phyloP scores from a whole-genome alignment of 2,888 invertebrate genomes.

The Parnassius apollo region DNA sequence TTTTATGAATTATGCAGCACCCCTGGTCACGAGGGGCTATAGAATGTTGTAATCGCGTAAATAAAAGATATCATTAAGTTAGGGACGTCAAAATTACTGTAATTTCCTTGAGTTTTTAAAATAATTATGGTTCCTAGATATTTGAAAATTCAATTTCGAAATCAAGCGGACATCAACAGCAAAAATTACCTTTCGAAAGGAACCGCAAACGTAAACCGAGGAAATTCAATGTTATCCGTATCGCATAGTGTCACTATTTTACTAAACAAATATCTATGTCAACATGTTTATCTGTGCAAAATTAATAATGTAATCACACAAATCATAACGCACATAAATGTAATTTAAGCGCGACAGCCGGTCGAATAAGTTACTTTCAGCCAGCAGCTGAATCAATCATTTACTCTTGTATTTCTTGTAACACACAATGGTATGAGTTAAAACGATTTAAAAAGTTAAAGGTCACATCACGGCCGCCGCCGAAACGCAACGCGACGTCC shows the following conservation, averaged over 20 bases:
- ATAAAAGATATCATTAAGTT: no score
- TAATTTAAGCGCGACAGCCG: constrained; percentile 12
- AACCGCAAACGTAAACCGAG: constrained; percentile 60
- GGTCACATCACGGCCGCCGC: constrained; percentile 39
- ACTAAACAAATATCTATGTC: constrained; percentile 62
- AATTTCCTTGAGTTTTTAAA: no score
- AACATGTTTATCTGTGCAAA: constrained; percentile 39
- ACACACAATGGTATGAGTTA: constrained; percentile 31
- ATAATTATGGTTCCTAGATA: no score
- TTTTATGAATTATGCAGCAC: no score
- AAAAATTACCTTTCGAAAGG: constrained; percentile 48
- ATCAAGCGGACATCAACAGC: constrained; percentile 24
- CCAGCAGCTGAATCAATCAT: constrained; percentile 2
- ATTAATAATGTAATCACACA: constrained; percentile 32
- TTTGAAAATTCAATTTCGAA: constrained; percentile 15
- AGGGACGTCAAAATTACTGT: no score
- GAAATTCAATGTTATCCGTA: constrained; percentile 57
- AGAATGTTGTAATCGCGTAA: no score
- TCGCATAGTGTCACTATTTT: constrained; percentile 59
- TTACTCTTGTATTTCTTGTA: constrained; percentile 6
- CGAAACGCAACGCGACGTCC: constrained; percentile 42
- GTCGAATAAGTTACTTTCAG: constrained; percentile 20
- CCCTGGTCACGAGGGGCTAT: no score
- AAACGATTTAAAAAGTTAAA: constrained; percentile 41
- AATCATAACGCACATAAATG: constrained; percentile 25